Conservation (phyloP, 2,888 invertebrate genomes). For the Morpho helenor region DNA sequence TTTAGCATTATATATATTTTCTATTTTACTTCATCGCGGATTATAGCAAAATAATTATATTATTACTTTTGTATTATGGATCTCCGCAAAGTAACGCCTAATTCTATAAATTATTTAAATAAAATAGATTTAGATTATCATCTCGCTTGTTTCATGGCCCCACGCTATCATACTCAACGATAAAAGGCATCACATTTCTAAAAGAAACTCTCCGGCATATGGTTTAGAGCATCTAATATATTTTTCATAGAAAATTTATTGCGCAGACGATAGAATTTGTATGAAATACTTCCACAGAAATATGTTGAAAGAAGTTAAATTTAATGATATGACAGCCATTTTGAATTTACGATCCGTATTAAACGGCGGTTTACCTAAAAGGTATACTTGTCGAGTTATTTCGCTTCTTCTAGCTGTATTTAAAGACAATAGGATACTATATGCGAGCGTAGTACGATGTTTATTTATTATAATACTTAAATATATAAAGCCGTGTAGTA, state of each 20-base stretch:
- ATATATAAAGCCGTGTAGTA: too few relatives aligned
- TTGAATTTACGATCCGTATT: conserved; percentile 8
- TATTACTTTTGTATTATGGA: too few relatives aligned
- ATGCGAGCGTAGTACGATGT: too few relatives aligned
- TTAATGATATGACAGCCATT: conserved; percentile 11
- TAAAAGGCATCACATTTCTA: conserved; percentile 1
- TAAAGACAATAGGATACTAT: neutral
- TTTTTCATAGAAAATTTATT: conserved; percentile 9
- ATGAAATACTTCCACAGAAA: conserved; percentile 1
- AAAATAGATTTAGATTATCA: neutral
- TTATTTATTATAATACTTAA: too few relatives aligned
- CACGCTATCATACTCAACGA: conserved; percentile 1
- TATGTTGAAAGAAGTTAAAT: conserved; percentile 7
- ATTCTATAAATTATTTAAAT: too few relatives aligned
- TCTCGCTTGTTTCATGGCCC: neutral
- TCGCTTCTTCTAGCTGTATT: too few relatives aligned
- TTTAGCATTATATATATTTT: too few relatives aligned
- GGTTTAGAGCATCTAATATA: conserved; percentile 4
- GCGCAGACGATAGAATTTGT: conserved; percentile 4
- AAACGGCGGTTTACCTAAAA: conserved; percentile 4
- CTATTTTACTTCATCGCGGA: too few relatives aligned
- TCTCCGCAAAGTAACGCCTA: too few relatives aligned
- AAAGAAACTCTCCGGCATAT: conserved; percentile 6
- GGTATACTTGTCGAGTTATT: neutral
- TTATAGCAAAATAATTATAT: too few relatives aligned